Conservation (phyloP, 2,888 invertebrate genomes). For the Byasa hedistus region DNA sequence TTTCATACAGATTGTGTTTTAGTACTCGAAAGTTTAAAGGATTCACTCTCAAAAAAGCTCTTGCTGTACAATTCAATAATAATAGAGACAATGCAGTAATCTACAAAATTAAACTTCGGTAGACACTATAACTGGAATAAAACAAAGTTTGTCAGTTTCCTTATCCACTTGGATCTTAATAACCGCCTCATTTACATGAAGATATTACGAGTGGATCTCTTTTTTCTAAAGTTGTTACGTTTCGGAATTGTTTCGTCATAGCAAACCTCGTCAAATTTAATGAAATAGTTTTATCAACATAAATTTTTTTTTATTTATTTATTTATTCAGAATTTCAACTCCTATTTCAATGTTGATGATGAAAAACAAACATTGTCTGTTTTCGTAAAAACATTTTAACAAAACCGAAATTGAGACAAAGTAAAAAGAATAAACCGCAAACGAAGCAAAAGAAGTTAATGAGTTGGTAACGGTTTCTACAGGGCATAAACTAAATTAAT, state of each 20-base stretch:
- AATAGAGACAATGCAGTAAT: neutral
- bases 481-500: constrained; percentile 5
- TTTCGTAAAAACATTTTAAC: neutral
- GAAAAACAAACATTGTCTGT: neutral
- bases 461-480: neutral
- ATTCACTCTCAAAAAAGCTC: neutral
- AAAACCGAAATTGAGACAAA: neutral
- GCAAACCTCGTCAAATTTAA: neutral
- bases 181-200: constrained; percentile 20
- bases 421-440: neutral
- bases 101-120: constrained; percentile 12
- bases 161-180: constrained; percentile 14
- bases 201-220: constrained; percentile 2
- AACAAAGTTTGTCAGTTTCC: constrained; percentile 22
- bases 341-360: too few species aligned
- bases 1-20: too few species aligned
- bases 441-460: neutral
- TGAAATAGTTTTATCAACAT: too few species aligned
- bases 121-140: constrained; percentile 21
- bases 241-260: neutral
- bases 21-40: too few species aligned
- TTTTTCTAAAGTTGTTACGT: neutral
- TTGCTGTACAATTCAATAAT: neutral
- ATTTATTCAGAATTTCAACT: too few species aligned
- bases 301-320: too few species aligned